Percentiles rank a stretch among this genome's conserved stretches.
Evolutionary conservation across 2,797 vertebrate genomes (phyloP).

Genomic region (Poeciliopsis infans): DNA sequence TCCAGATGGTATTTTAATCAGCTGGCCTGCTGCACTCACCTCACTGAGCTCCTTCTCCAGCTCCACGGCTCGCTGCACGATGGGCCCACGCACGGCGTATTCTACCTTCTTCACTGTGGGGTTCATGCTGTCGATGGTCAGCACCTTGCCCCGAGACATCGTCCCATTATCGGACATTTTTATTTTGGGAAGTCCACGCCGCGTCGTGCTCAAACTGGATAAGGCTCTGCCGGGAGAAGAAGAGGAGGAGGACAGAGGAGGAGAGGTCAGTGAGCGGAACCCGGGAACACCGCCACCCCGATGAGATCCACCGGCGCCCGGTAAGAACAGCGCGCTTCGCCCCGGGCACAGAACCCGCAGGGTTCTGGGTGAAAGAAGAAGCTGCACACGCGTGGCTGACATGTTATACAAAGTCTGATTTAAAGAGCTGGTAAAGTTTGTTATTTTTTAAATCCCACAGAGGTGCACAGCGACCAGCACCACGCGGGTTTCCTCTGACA

Average conservation of each 20-base stretch:
- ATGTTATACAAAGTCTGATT: constrained; percentile 20
- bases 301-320: constrained; percentile 28
- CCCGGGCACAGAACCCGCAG: constrained; percentile 43
- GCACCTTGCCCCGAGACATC: constrained; percentile 76
- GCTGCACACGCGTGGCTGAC: constrained; percentile 58
- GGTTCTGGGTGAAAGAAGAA: constrained; percentile 56
- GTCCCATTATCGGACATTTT: constrained; percentile 80
- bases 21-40: constrained; percentile 68
- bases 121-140: constrained; percentile 90
- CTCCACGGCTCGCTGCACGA: constrained; percentile 87
- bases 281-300: constrained; percentile 16
- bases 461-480: constrained; percentile 8
- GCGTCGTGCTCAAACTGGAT: constrained; percentile 69
- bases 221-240: constrained; percentile 66
- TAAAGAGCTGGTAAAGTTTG: background rate
- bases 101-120: constrained; percentile 85
- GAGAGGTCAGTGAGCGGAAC: constrained; percentile 56
- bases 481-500: constrained; percentile 5
- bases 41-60: constrained; percentile 88
- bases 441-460: background rate
- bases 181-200: constrained; percentile 63
- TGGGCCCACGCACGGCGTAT: constrained; percentile 89
- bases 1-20: background rate
- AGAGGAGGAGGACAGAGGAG: constrained; percentile 51
- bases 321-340: constrained; percentile 30